Base-by-base conservation (phyloP, 1,140 invertebrate species). In the Phthorimaea operculella region DNA sequence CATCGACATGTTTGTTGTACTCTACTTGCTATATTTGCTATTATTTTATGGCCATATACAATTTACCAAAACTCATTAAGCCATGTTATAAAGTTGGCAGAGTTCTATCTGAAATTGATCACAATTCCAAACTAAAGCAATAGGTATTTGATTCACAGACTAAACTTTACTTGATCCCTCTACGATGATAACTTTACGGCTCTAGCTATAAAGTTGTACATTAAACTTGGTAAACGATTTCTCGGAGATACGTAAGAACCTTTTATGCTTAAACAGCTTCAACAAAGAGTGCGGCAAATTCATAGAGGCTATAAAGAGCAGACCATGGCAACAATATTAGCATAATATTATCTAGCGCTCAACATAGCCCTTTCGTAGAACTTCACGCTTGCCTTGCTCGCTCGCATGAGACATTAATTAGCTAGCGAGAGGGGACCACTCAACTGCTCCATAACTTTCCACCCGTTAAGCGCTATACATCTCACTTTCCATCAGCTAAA, bases 401-500 rank as follows among this genome's bases (percentile, higher is more conserved):
- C 36, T 39, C 10, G 36, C 36, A n/a, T 39, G 36, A 39, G 36
- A 39, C 36, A 39, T 39, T 39, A 39, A 39, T 39, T 39, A 39
- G 36, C 36, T n/a, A n/a, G 10, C 36, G n/a, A 10, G 36, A n/a
- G 10, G 36, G 36, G 36, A 39, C n/a, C 36, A 39, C 36, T 39
- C n/a, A 9, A 39, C 36, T 39, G 36, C 36, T 39, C 36, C 36
- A 39, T 39, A 39, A 39, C 36, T 39, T 39, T 39, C 36, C 36
- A 39, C 36, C n/a, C 2, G 21, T 28, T 28, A 28, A 39, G 10
- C 36, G n/a, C 36, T n/a, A 39, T n/a, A 10, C 36, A 39, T 39
- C 36, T 39, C 36, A 39, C 36, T 39, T 47, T 47, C 16, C 44
- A 47, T 47, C 44, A 15, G 16, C 44, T 16, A 47, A 47, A 47